Evolutionary conservation across 2,888 invertebrate species (phyloP), one percentile per base, ranked within the genome.

Genomic region (Chrysomela aeneicollis): DNA sequence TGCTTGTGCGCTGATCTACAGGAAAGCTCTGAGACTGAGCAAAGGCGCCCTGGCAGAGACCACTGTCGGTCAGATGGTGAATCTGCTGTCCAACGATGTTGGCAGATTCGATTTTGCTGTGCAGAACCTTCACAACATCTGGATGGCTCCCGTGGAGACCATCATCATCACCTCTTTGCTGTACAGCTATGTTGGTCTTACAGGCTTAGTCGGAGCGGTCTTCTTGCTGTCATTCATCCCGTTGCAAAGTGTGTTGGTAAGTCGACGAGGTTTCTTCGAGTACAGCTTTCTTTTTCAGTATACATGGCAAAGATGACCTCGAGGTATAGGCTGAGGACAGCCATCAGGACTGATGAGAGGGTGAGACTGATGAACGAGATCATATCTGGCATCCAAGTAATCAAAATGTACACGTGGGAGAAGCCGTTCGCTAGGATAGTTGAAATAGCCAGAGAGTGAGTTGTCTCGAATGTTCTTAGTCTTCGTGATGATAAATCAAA

Each of bases 21-120:
- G 93, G 42, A 73, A 73, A 65, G 68, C 71, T 1, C 60, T 74
- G 42, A 70, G 60, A 49, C 51, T 75, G 17, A 75, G 72, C 57
- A 72, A 72, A 55, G 64, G 70, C 0, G 65, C 74, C 6, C 42
- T 75, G 47, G 73, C 69, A 0, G 71, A 71, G 53, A 74, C 74
- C 10, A 75, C 75, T 3, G 63, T 74, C 26, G 75, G 75, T 1
- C 73, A 74, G 37, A 73, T 75, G 74, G 74, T 75, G 4, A 75
- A 74, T 58, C 65, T 75, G 21, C 61, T 73, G 35, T 68, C 74
- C 10, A 74, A 74, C 54, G 74, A 74, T 81, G 94, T 95, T 0
- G 90, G 89, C 70, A 84, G 94, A 63, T 94, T 95, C 81, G 95
- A 95, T 81, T 86, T 91, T 82, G 90, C 90, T 2, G 86, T 90